Percentiles rank a stretch among this genome's conserved stretches.
phyloP scores from a whole-genome alignment of 2,888 invertebrate genomes.

The Mythimna pallens region DNA sequence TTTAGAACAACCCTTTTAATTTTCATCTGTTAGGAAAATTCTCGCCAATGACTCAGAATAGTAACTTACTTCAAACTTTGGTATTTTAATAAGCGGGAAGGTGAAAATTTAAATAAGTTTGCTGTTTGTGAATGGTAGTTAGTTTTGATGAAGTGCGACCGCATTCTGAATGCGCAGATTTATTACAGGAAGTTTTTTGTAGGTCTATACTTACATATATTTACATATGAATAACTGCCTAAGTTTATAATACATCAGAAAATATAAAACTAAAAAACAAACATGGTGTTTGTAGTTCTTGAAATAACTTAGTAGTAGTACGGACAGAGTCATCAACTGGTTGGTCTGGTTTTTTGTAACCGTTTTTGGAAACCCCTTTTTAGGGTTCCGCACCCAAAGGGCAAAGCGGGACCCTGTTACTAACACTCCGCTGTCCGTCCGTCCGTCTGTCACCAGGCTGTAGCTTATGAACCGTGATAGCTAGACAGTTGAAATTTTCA shows the following conservation, averaged over 20 bases:
- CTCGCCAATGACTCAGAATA: constrained; percentile 20
- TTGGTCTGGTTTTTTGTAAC: too few relatives aligned
- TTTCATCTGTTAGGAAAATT: constrained; percentile 37
- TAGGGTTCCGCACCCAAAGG: too few relatives aligned
- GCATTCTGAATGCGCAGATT: constrained; percentile 23
- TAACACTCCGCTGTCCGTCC: too few relatives aligned
- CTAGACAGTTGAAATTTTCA: too few relatives aligned
- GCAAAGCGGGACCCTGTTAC: too few relatives aligned
- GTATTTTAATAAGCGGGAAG: constrained; percentile 42
- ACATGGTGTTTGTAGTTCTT: background rate
- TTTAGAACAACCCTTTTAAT: constrained; percentile 46
- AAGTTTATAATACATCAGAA: background rate
- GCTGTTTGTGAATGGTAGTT: constrained; percentile 19
- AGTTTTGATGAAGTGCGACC: constrained; percentile 44
- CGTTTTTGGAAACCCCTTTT: too few relatives aligned
- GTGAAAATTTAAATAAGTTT: constrained; percentile 36
- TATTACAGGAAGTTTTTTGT: constrained; percentile 22
- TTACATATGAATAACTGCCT: background rate
- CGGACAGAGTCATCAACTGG: too few relatives aligned
- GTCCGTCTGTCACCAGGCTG: too few relatives aligned
- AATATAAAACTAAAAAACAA: background rate
- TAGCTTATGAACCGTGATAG: too few relatives aligned
- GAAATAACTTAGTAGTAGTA: background rate
- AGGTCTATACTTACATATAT: background rate
- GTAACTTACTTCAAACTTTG: constrained; percentile 43